A percentile compares a stretch with the other conserved stretches of the same genome.
phyloP scores from a whole-genome alignment of 2,113 vertebrate species.

The Trichomycterus rosablanca region DNA sequence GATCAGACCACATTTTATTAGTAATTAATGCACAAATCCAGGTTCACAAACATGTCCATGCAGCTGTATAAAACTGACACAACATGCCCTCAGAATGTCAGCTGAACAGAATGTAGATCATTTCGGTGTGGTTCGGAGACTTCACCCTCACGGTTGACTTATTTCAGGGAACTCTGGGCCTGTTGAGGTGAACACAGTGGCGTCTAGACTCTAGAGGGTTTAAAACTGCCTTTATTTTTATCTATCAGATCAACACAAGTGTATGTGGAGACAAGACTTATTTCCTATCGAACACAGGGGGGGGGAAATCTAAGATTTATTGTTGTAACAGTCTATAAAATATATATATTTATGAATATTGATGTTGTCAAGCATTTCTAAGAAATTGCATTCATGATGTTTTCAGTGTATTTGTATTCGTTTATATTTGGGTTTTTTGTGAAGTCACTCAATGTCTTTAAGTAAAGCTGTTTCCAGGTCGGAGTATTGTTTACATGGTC shows the following conservation, averaged over 20 bases:
- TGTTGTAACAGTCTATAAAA: constrained; percentile 51
- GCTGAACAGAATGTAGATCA: neutral
- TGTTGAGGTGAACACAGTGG: constrained; percentile 31
- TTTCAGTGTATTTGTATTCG: constrained; percentile 44
- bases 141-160: constrained; percentile 31
- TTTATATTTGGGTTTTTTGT: constrained; percentile 57
- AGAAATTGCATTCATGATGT: constrained; percentile 51
- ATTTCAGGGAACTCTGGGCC: constrained; percentile 53
- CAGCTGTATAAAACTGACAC: too few species aligned
- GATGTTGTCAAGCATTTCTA: constrained; percentile 69
- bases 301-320: constrained; percentile 48
- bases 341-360: constrained; percentile 67
- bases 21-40: too few species aligned
- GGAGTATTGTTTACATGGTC: constrained; percentile 72
- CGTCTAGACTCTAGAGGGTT: constrained; percentile 35
- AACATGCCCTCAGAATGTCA: too few species aligned
- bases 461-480: constrained; percentile 66
- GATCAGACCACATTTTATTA: too few species aligned
- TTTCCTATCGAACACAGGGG: constrained; percentile 20
- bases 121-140: constrained; percentile 3
- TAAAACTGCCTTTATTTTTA: constrained; percentile 58
- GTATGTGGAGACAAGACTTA: constrained; percentile 19
- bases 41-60: too few species aligned
- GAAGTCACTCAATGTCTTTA: constrained; percentile 58
- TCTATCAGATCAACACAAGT: constrained; percentile 61